Evolutionary conservation across 2,888 invertebrate species (phyloP), one percentile per base, ranked within the genome.

Genomic region (Aporophyla lueneburgensis): DNA sequence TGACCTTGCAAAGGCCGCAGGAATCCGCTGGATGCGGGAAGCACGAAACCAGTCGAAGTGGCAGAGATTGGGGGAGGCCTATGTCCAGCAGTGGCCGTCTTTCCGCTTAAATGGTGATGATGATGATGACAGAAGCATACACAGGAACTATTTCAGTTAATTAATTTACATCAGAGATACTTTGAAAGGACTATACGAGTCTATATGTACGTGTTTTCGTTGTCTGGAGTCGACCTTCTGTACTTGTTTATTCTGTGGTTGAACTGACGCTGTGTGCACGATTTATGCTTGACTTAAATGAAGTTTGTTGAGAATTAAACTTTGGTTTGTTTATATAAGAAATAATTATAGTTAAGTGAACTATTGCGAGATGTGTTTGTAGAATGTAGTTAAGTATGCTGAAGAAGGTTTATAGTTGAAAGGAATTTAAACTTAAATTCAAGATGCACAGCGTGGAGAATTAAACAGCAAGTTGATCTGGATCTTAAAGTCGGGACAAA

Each of bases 301-400:
- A 73, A 66, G 59, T 73, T 78, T 56, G 54, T 62, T 43, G 2
- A 21, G n/a, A 27, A 51, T 78, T 78, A 71, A 56, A 71, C 53
- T 72, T 74, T 12, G 24, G 46, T 33, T 78, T 65, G 78, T 71
- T 40, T 63, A 78, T 9, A 43, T 78, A 21, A 51, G 54, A 71
- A 51, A 56, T 63, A 78, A 40, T 19, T 56, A n/a, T 49, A 40
- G 46, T 46, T 21, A 46, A 24, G 21, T 68, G 16, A 53, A 53
- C 33, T 59, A 46, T 54, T 49, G n/a, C 4, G 7, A n/a, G 24
- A 63, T 40, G 0, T 27, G 12, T 40, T 58, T 10, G 0, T 58
- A 10, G 16, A 49, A 58, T 24, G 1, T 6, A 58, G 21, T 49
- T 33, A 21, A 16, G 4, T 59, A 4, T 6, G 12, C 19, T 49